Percentiles rank a stretch among this genome's conserved stretches.
These are phyloP conservation scores for Catharus ustulatus DNA, from an alignment of 2,797 vertebrate species.

Conservation along the genomic window DNA sequence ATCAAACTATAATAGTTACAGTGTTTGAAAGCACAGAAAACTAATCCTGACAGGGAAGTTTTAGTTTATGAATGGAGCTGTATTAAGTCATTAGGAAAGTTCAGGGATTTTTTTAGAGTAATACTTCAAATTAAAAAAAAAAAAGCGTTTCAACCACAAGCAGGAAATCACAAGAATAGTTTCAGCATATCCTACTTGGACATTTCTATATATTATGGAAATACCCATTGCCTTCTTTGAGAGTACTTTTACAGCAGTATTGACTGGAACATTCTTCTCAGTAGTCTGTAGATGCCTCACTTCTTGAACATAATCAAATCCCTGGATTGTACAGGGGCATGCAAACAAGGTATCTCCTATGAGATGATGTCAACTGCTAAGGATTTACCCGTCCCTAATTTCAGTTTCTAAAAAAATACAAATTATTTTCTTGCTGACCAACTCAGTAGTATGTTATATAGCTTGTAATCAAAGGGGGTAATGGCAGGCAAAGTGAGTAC, in stretches of 20 bases:
- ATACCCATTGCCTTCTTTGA: not conserved
- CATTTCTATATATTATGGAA: not conserved
- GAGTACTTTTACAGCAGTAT: not conserved
- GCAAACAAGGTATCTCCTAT: not conserved
- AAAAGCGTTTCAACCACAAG: not conserved
- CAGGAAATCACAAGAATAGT: not conserved
- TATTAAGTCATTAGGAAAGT: not conserved
- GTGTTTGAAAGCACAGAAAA: not conserved
- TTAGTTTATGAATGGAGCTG: not conserved
- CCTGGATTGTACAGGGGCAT: not conserved
- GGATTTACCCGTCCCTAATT: not conserved
- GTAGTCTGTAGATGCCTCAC: not conserved
- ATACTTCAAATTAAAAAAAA: rapidly evolving
- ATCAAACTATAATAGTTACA: rapidly evolving
- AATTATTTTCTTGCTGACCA: not conserved
- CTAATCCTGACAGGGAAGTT: not conserved
- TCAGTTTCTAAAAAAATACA: not conserved
- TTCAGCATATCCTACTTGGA: not conserved
- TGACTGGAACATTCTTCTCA: not conserved
- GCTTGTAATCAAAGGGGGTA: not conserved
- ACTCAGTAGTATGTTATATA: not conserved
- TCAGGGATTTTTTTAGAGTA: not conserved
- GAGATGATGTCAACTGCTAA: not conserved
- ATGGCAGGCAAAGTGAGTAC: not conserved
- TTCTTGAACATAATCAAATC: not conserved